Evolutionary conservation across 2,797 vertebrate genomes (phyloP), one percentile per base, ranked within the genome.

Genomic region (Nyctalus aviator): DNA sequence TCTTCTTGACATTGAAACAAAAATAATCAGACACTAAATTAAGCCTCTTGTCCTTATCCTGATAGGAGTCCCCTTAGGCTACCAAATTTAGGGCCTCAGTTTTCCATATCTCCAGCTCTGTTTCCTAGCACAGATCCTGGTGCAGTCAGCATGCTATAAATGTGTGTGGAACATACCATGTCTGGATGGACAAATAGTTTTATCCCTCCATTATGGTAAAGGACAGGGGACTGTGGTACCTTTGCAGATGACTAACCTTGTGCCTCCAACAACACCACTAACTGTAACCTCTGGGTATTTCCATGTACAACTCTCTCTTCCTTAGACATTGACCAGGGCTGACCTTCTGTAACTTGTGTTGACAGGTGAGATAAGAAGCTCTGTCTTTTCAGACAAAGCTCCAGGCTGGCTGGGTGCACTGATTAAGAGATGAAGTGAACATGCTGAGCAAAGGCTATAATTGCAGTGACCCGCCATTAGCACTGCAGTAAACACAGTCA

Each of bases 261-360:
- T 30, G 25, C 64, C 71, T 93, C 59, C 37, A 7, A n/a, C 55
- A 55, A 27, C 30, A 73, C 37, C 15, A 48, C 30, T 78, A 37
- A 41, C 14, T 66, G 14, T 64, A 57, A 73, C 77, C 90, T 92
- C 53, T 69, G 48, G 14, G 32, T 59, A 81, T 85, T 78, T 75
- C 78, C 50, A 32, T 50, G 37, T 50, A 41, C 37, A 94, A 37
- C 32, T 68, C 57, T 92, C 32, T 83, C 69, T 90, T 59, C 20
- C 30, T 83, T 84, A 73, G 35, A 81, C n/a, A 9, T 41, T 85
- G 77, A 85, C 69, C 15, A 4, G 37, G 18, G 46, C 1, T 86
- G 44, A 77, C 87, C 82, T 35, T 95, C 75, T 72, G 30, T 50
- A 90, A 62, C 46, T 37, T 88, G n/a, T 17, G 69, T 68, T 89